Conservation (phyloP, 1,140 invertebrate genomes). For the Ganaspis sp. region DNA sequence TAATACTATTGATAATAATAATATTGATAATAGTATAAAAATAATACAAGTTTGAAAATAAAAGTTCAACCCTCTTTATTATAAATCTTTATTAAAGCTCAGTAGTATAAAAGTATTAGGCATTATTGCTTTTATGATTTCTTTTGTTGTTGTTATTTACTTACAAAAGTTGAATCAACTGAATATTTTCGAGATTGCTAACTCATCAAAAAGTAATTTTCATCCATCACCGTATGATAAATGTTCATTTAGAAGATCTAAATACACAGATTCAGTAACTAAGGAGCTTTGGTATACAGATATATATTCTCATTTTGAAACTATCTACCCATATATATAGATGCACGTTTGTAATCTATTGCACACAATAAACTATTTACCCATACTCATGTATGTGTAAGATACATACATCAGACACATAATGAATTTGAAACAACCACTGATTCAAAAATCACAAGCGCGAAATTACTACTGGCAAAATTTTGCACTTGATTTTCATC, state of each 20-base stretch:
- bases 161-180: background rate
- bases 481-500: background rate
- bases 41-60: no score
- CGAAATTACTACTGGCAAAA: background rate
- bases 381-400: background rate
- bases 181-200: background rate
- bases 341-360: background rate
- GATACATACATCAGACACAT: background rate
- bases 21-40: no score
- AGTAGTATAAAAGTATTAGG: background rate
- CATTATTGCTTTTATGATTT: background rate
- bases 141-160: background rate
- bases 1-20: no score
- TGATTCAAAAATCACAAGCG: background rate
- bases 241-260: conserved; percentile 3
- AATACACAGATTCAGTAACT: background rate
- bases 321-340: background rate
- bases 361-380: background rate
- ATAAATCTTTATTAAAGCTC: no score
- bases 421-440: background rate
- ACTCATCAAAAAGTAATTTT: conserved; percentile 1
- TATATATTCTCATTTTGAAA: conserved; percentile 4
- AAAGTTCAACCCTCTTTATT: no score
- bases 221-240: background rate
- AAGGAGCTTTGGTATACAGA: background rate